phyloP scores from a whole-genome alignment of 1,140 invertebrate genomes.

The Cotesia glomerata region DNA sequence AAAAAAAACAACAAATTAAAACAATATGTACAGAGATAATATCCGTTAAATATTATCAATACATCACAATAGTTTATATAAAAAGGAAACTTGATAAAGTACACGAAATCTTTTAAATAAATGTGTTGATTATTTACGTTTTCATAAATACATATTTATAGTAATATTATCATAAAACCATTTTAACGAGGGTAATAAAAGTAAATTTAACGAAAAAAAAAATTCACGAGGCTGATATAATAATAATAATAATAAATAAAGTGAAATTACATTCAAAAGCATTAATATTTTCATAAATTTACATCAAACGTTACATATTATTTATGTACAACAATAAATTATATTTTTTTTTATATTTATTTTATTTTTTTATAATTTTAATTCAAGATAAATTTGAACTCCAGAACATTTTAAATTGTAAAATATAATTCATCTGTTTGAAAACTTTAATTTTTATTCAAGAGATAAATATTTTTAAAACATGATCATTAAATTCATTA shows the following conservation, averaged over 20 bases:
- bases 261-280: conserved; percentile 44
- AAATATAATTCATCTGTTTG: neutral
- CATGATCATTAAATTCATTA: neutral
- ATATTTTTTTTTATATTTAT: conserved; percentile 55
- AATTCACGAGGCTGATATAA: neutral
- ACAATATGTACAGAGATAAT: too few species aligned
- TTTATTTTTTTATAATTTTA: conserved; percentile 45
- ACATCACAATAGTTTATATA: too few species aligned
- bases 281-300: conserved; percentile 57
- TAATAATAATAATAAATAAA: neutral
- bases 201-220: neutral
- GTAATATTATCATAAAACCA: too few species aligned
- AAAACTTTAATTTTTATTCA: neutral
- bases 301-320: conserved; percentile 55
- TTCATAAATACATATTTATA: too few species aligned
- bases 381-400: conserved; percentile 27
- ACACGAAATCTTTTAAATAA: too few species aligned
- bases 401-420: neutral
- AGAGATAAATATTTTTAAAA: neutral
- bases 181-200: neutral
- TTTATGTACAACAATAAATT: conserved; percentile 54
- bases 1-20: neutral
- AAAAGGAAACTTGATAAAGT: too few species aligned
- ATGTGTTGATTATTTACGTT: too few species aligned
- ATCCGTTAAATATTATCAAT: too few species aligned